A percentile compares a stretch with the other conserved stretches of the same genome.
Conservation (phyloP, 2,113 vertebrate genomes). For the Leucoraja erinaceus region DNA sequence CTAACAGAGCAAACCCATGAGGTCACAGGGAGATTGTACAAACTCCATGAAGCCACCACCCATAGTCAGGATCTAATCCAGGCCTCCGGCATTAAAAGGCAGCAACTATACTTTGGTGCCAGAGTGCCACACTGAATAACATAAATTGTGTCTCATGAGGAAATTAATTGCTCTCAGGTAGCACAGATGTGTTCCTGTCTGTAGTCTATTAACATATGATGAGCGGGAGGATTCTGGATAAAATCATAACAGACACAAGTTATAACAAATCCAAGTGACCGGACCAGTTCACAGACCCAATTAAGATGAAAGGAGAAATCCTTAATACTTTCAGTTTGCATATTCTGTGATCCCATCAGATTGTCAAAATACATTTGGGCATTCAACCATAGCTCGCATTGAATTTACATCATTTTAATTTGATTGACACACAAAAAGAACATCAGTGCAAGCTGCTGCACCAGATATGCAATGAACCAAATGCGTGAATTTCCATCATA, state of each 20-base stretch:
- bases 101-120: too few relatives aligned
- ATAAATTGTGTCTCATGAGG: not conserved
- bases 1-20: too few relatives aligned
- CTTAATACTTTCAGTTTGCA: conserved; percentile 32
- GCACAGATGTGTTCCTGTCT: conserved; percentile 17
- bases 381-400: conserved; percentile 17
- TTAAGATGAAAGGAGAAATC: conserved; percentile 40
- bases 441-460: not conserved
- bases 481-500: not conserved
- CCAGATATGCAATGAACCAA: conserved; percentile 1
- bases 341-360: conserved; percentile 35
- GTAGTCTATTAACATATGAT: not conserved
- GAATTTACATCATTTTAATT: conserved; percentile 36
- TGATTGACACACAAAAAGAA: conserved; percentile 29
- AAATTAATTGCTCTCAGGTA: conserved; percentile 13
- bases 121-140: not conserved
- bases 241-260: not conserved
- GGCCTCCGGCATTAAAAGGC: too few relatives aligned
- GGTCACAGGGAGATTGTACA: too few relatives aligned
- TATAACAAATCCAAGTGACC: conserved; percentile 33
- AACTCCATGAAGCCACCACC: too few relatives aligned
- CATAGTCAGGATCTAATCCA: too few relatives aligned
- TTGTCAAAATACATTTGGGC: conserved; percentile 27
- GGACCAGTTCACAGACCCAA: conserved; percentile 35
- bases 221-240: not conserved